These are phyloP conservation scores for Clarias magur DNA, from an alignment of 2,113 vertebrate species.

Conservation along the genomic window DNA sequence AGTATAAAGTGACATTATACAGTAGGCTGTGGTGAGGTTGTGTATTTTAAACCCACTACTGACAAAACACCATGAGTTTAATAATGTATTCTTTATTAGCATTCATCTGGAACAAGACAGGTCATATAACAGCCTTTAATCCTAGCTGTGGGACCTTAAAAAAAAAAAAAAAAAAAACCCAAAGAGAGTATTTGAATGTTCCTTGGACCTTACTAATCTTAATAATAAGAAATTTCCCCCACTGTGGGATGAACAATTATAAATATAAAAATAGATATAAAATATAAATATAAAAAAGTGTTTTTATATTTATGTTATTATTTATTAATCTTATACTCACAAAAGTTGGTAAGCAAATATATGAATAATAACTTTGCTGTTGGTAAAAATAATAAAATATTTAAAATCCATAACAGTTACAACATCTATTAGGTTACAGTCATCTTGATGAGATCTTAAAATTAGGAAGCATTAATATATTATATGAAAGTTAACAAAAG, in stretches of 20 bases:
- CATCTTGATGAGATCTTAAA: background rate
- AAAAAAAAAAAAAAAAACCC: background rate
- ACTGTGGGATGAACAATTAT: too few relatives aligned
- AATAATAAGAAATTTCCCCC: too few relatives aligned
- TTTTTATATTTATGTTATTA: too few relatives aligned
- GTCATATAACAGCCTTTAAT: background rate
- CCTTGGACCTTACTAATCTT: too few relatives aligned
- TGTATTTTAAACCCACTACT: background rate
- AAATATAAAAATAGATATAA: too few relatives aligned
- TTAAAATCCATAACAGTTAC: background rate
- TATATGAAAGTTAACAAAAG: background rate
- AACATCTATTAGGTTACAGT: background rate
- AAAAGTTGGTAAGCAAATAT: too few relatives aligned
- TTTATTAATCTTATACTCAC: background rate
- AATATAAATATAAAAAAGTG: too few relatives aligned
- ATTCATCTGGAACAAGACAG: background rate
- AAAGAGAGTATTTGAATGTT: too few relatives aligned
- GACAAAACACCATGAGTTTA: background rate
- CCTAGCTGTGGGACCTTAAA: background rate
- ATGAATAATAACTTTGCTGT: background rate
- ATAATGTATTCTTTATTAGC: background rate
- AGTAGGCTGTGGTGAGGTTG: background rate
- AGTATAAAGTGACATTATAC: background rate
- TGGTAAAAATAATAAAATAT: background rate
- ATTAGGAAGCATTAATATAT: background rate